A percentile compares a stretch with the other conserved stretches of the same genome.
Evolutionary conservation across 2,113 vertebrate genomes (phyloP).

Genomic region (Meriones unguiculatus): DNA sequence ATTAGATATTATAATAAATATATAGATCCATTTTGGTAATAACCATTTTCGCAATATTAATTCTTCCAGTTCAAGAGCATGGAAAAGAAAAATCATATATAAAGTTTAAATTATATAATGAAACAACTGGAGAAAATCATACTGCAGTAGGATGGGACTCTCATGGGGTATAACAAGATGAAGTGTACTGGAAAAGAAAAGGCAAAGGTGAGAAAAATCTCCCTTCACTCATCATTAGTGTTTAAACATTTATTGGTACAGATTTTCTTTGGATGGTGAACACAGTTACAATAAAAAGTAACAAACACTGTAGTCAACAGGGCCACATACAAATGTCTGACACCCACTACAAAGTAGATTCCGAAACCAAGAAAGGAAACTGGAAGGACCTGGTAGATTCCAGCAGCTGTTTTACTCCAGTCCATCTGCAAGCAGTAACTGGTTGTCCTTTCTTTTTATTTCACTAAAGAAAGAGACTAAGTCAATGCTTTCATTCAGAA

Average conservation of each 20-base stretch:
- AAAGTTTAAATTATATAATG: conserved; percentile 14
- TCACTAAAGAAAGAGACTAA: not conserved
- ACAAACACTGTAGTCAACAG: not conserved
- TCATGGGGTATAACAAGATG: too few relatives aligned
- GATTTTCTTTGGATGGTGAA: not conserved
- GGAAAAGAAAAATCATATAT: not conserved
- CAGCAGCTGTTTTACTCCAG: not conserved
- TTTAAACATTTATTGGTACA: not conserved
- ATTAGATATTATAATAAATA: not conserved
- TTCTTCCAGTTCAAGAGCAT: not conserved
- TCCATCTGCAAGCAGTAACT: not conserved
- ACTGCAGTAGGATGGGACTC: not conserved
- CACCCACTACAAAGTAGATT: not conserved
- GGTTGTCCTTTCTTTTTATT: not conserved
- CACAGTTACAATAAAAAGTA: conserved; percentile 22
- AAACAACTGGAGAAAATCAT: not conserved
- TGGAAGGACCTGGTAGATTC: not conserved
- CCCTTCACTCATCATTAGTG: not conserved
- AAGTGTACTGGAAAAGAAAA: not conserved
- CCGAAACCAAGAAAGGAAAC: not conserved
- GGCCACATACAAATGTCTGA: not conserved
- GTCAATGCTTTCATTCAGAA: not conserved
- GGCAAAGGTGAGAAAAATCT: not conserved
- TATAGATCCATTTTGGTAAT: not conserved
- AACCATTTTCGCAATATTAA: not conserved